Base-by-base conservation (phyloP, 2,888 invertebrate species). In the Bruchidius siliquastri region DNA sequence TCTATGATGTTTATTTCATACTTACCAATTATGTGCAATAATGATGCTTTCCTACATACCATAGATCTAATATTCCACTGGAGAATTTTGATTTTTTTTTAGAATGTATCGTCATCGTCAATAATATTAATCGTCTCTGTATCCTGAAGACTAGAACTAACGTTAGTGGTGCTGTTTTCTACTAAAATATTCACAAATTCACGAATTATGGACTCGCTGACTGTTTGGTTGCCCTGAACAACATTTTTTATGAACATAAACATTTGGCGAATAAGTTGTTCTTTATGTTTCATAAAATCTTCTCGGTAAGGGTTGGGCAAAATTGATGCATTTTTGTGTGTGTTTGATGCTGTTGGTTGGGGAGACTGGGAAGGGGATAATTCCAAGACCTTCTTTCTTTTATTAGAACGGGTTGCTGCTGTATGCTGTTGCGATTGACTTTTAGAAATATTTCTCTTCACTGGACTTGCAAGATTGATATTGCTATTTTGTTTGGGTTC, bases 41-140 rank as follows among this genome's bases (percentile, higher is more conserved):
- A 26, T 18, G 67, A 22, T 67, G 72, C 22, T 68, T 72, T 72
- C 20, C 68, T 67, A 22, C n/a, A 30, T 21, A 20, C 30, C 2
- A 71, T 67, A 67, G 72, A 72, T 67, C 30, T 21, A 22, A 72
- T 68, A 68, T 72, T 72, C 72, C 68, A 72, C 30, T 72, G 72
- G 8, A 72, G 21, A 20, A 70, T 73, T 49, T 70, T 70, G 22
- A 70, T 68, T 69, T 67, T 67, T 20, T 21, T 21, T 68, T 70
- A 72, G 66, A 32, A 70, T 20, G 20, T 73, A 22, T 30, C 30
- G 21, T 49, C 67, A 73, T 73, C 49, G 67, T 70, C 70, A 26
- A 26, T 26, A 4, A 26, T 26, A 26, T 26, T 26, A 26, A 26
- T 26, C 26, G 26, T 30, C 70, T 72, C 21, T 30, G 67, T 67